These are phyloP conservation scores for Ormyrus labotus DNA, from an alignment of 2,888 invertebrate genomes.

Conservation along the genomic window DNA sequence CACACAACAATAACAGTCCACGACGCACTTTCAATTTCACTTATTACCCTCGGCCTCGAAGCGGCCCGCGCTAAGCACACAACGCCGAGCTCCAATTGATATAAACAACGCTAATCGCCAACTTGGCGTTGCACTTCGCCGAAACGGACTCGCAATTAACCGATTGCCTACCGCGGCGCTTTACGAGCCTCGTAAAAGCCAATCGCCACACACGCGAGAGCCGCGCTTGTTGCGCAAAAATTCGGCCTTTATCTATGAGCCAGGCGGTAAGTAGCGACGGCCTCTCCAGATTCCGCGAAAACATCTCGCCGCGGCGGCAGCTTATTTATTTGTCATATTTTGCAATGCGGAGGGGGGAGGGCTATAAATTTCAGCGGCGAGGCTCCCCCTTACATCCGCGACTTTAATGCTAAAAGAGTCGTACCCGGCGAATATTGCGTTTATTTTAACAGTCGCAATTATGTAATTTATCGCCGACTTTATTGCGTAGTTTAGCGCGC, in stretches of 20 bases:
- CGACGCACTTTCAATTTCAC: slow-evolving; percentile 24
- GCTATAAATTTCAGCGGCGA: slow-evolving; percentile 52
- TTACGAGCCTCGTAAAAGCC: slow-evolving; percentile 43
- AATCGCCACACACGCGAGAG: neutral
- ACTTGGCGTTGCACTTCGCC: slow-evolving; percentile 21
- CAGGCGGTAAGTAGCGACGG: neutral
- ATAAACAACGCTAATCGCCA: slow-evolving; percentile 26
- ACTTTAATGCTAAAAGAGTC: slow-evolving; percentile 56
- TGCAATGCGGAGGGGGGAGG: slow-evolving; percentile 25
- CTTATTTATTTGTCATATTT: slow-evolving; percentile 58
- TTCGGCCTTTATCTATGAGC: neutral
- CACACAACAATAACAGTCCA: neutral
- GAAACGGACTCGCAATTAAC: slow-evolving; percentile 44
- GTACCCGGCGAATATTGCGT: slow-evolving; percentile 52
- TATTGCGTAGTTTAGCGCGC: slow-evolving; percentile 52
- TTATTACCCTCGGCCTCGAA: neutral
- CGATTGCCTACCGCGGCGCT: slow-evolving; percentile 35
- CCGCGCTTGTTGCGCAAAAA: too few species aligned
- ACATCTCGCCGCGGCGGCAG: slow-evolving; percentile 28
- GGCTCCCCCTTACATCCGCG: slow-evolving; percentile 46
- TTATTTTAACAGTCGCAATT: slow-evolving; percentile 57
- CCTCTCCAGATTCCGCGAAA: slow-evolving; percentile 52
- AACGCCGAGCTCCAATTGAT: neutral
- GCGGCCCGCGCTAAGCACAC: neutral
- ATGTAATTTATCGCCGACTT: slow-evolving; percentile 57